Evolutionary conservation across 2,888 invertebrate species (phyloP), one percentile per base, ranked within the genome.

Genomic region (Spisula subtruncata): DNA sequence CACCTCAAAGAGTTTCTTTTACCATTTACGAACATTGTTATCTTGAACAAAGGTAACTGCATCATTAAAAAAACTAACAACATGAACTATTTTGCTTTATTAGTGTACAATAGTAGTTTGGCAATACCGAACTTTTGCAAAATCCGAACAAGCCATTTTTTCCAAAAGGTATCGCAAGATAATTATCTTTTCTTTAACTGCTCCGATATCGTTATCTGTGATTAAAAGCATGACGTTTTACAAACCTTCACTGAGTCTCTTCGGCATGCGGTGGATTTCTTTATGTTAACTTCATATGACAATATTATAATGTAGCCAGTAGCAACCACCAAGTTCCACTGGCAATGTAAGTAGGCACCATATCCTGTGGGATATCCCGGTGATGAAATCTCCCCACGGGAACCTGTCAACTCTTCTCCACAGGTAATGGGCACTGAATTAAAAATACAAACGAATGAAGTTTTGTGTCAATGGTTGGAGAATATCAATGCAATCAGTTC

Each of bases 341-440:
- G 25, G 16, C 82, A 82, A 51, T 82, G 82, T 16, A 82, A 18
- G 82, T 56, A 56, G 0, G 56, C 56, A 0, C 29, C 82, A 35
- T 82, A 82, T 18, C 20, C 25, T 10, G 16, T 16, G 12, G 56
- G 82, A 14, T 82, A 82, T 25, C 56, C 56, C 1, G 82, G 82
- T 29, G 82, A 56, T 18, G 29, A 56, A 51, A 82, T 56, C 5
- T 16, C 20, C 12, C 56, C 56, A 60, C 56, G 48, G 18, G 32
- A 32, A 56, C 14, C 20, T 0, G 20, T 16, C 20, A 56, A 35
- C 10, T 56, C 16, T 29, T 18, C 56, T 29, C 82, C 82, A 56
- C 82, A 82, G 16, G 82, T 60, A 5, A 82, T 56, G 6, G 82
- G 82, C 12, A 82, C 82, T 82, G 14, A 54, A 82, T 56, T 14